Percentiles rank a stretch among this genome's conserved stretches.
phyloP scores from a whole-genome alignment of 2,888 invertebrate species.

The Pycnomerus fuliginosus region DNA sequence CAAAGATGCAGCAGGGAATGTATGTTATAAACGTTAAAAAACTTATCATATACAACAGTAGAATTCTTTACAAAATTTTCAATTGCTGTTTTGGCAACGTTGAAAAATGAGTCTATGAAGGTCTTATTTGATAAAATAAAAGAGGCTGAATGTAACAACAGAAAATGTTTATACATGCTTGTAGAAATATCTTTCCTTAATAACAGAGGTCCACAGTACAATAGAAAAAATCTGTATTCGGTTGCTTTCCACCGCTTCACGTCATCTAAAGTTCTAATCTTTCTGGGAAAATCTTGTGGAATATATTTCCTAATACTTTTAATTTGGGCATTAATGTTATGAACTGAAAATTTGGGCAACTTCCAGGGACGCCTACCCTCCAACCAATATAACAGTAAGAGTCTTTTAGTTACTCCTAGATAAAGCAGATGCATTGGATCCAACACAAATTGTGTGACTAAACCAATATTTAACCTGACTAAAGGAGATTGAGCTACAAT shows the following conservation, averaged over 20 bases:
- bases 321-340: background rate
- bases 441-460: constrained; percentile 8
- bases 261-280: background rate
- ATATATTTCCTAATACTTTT: background rate
- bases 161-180: background rate
- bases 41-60: constrained; percentile 6
- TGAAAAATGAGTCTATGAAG: background rate
- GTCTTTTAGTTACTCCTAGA: constrained; percentile 7
- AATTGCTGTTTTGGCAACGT: constrained; percentile 2
- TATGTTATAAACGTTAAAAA: background rate
- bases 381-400: constrained; percentile 3
- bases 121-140: background rate
- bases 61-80: constrained; percentile 2
- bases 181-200: background rate
- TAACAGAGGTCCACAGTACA: constrained; percentile 2
- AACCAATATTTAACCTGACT: constrained; percentile 2
- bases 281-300: background rate
- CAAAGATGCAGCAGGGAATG: background rate
- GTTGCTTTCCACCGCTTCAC: constrained; percentile 11
- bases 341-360: constrained; percentile 1
- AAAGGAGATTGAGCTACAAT: constrained; percentile 3
- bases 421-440: constrained; percentile 15
- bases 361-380: constrained; percentile 2
- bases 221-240: constrained; percentile 6
- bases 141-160: background rate